These are phyloP conservation scores for Balearica regulorum DNA, from an alignment of 2,797 vertebrate species.

Conservation along the genomic window DNA sequence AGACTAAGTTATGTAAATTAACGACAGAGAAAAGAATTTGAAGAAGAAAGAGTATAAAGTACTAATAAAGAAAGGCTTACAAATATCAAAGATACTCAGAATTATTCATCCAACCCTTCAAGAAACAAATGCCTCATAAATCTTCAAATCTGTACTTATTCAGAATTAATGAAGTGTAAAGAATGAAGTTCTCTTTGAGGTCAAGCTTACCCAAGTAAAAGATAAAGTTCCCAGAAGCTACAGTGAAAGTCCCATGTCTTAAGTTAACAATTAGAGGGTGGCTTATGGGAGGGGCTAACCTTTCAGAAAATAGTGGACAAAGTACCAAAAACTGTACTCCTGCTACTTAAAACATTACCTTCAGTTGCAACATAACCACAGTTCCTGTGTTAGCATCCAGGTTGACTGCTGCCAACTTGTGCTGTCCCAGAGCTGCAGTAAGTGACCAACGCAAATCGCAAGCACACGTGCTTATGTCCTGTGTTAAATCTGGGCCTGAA, in stretches of 20 bases:
- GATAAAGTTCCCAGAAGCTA: background rate
- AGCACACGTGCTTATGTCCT: fast-evolving
- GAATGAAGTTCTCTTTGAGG: background rate
- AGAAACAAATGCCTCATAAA: background rate
- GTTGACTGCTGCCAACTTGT: background rate
- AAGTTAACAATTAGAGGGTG: background rate
- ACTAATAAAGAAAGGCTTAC: background rate
- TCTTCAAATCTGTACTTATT: background rate
- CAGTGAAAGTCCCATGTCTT: background rate
- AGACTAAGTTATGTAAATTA: background rate
- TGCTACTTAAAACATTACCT: background rate
- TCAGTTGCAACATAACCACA: background rate
- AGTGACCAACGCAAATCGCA: background rate
- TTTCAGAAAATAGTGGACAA: background rate
- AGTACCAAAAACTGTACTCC: background rate
- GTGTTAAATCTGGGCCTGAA: background rate
- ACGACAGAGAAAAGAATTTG: background rate
- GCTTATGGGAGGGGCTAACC: background rate
- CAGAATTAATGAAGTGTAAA: background rate
- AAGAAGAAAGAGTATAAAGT: background rate
- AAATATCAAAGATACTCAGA: background rate
- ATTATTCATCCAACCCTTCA: background rate
- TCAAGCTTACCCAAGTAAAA: background rate
- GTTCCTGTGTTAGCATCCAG: background rate
- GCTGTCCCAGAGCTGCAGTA: background rate